Conservation (phyloP, 2,888 invertebrate genomes). For the Tupiocoris notatus region DNA sequence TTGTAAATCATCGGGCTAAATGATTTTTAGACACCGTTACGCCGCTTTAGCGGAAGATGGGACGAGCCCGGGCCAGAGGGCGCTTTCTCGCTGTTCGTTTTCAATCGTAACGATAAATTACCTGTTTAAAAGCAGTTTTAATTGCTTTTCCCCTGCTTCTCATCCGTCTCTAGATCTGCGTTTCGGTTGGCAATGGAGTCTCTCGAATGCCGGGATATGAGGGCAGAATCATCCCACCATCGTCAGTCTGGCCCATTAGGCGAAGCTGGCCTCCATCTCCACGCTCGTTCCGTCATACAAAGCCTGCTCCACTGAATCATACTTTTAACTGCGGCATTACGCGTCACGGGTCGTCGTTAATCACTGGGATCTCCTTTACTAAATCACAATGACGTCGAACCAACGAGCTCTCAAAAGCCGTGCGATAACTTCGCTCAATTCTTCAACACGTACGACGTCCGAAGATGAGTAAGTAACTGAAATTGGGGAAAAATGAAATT, state of each 20-base stretch:
- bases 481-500: too few species aligned
- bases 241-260: constrained; percentile 24
- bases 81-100: constrained; percentile 5
- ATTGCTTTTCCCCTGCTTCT: constrained; percentile 29
- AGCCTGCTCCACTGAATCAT: constrained; percentile 29
- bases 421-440: too few species aligned
- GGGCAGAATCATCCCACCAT: background rate
- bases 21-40: constrained; percentile 40
- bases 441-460: too few species aligned
- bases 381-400: constrained; percentile 27
- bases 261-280: background rate
- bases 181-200: background rate
- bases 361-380: constrained; percentile 25
- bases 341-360: constrained; percentile 27
- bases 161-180: background rate
- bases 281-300: background rate
- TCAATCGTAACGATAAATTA: constrained; percentile 39
- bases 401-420: background rate
- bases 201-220: background rate
- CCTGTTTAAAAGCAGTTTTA: constrained; percentile 37
- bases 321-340: constrained; percentile 33
- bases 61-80: background rate
- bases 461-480: too few species aligned
- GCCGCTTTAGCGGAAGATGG: constrained; percentile 20
- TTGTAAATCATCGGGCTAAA: constrained; percentile 34